Percentiles rank a stretch among this genome's conserved stretches.
phyloP scores from a whole-genome alignment of 2,113 vertebrate genomes.

The Procavia capensis region DNA sequence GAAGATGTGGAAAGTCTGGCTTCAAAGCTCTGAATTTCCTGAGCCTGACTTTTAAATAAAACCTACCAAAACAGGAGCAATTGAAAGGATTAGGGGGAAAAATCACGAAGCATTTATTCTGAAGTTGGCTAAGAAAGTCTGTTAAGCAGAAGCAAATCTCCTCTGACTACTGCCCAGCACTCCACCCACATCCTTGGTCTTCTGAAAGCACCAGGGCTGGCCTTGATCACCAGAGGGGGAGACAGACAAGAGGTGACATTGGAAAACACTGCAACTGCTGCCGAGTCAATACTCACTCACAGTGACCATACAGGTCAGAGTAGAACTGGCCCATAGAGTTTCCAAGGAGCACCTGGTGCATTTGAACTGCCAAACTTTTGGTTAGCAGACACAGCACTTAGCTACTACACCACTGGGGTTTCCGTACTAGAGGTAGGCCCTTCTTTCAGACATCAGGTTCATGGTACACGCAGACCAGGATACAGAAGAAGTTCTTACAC shows the following conservation, averaged over 20 bases:
- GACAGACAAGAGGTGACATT: too few species aligned
- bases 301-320: too few species aligned
- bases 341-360: too few species aligned
- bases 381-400: too few species aligned
- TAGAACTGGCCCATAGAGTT: too few species aligned
- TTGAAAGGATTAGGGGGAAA: background rate
- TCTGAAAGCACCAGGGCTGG: background rate
- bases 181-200: background rate
- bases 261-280: too few species aligned
- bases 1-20: conserved; percentile 26
- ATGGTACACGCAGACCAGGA: background rate
- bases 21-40: conserved; percentile 65
- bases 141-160: conserved; percentile 58
- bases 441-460: background rate
- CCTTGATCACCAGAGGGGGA: background rate
- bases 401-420: too few species aligned
- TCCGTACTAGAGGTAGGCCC: background rate
- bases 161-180: background rate
- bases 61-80: conserved; percentile 27
- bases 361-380: too few species aligned
- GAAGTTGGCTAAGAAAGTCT: conserved; percentile 33
- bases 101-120: conserved; percentile 34
- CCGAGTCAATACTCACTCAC: too few species aligned
- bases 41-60: conserved; percentile 58
- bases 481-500: background rate